Conservation (phyloP, 2,888 invertebrate genomes). For the Ormia ochracea region DNA sequence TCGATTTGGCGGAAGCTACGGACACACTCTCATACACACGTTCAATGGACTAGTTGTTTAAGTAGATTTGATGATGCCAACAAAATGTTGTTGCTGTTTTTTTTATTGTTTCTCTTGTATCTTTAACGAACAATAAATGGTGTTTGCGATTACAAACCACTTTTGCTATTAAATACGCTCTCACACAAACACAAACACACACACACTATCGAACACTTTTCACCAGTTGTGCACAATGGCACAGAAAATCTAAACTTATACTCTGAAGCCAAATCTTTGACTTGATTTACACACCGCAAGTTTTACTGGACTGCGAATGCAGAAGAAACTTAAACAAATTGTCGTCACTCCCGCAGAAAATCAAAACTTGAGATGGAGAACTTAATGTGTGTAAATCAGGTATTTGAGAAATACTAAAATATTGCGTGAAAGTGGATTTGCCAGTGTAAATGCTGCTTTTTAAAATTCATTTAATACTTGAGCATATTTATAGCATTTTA, state of each 20-base stretch:
- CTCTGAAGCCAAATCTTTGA: too few species aligned
- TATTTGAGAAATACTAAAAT: too few species aligned
- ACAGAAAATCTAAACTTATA: too few species aligned
- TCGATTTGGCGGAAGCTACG: background rate
- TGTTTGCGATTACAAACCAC: constrained; percentile 60
- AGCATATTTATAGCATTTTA: constrained; percentile 14
- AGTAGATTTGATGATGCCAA: constrained; percentile 60
- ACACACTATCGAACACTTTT: background rate
- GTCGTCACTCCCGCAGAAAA: too few species aligned
- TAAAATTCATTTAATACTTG: constrained; percentile 43
- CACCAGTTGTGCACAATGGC: background rate
- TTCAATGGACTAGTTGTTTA: constrained; percentile 15
- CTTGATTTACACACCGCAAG: too few species aligned
- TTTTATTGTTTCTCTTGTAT: constrained; percentile 24
- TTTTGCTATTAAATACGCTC: constrained; percentile 52
- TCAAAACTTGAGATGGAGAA: too few species aligned
- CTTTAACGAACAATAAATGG: constrained; percentile 58
- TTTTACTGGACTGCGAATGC: too few species aligned
- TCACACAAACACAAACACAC: background rate
- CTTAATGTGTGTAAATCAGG: too few species aligned
- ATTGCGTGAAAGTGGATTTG: too few species aligned
- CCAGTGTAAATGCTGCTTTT: constrained; percentile 17
- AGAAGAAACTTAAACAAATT: too few species aligned
- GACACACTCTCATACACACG: background rate
- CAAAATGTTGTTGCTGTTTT: constrained; percentile 48